phyloP scores from a whole-genome alignment of 2,113 vertebrate species.

The Rhizomys pruinosus region DNA sequence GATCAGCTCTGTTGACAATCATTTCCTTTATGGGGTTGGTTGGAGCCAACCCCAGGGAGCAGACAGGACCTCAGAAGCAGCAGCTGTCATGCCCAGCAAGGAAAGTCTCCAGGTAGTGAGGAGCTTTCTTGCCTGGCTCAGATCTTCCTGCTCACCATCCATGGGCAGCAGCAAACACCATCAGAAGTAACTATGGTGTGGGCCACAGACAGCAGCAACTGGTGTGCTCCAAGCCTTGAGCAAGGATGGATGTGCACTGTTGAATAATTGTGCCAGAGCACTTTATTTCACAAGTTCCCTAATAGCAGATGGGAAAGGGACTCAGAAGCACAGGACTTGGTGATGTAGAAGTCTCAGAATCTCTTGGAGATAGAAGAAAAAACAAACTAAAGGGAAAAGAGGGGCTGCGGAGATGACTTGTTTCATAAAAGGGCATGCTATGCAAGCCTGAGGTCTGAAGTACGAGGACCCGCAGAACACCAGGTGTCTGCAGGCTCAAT shows the following conservation, averaged over 20 bases:
- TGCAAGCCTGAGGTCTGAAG: background rate
- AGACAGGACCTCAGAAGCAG: background rate
- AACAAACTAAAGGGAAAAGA: background rate
- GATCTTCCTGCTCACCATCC: background rate
- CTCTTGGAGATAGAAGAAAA: background rate
- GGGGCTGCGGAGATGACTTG: background rate
- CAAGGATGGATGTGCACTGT: background rate
- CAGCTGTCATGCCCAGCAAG: background rate
- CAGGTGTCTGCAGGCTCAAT: background rate
- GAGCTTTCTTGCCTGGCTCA: background rate
- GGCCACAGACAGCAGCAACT: background rate
- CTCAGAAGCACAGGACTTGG: background rate
- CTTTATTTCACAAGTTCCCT: background rate
- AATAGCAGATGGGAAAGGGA: background rate
- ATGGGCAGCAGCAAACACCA: background rate
- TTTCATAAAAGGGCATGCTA: background rate
- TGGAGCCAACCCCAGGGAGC: background rate
- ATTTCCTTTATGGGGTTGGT: background rate
- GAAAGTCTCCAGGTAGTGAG: background rate
- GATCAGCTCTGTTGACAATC: background rate
- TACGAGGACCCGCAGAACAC: background rate
- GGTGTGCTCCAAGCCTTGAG: background rate
- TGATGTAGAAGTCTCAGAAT: background rate
- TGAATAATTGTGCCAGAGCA: background rate
- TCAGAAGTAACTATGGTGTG: background rate